Evolutionary conservation across 2,113 vertebrate species (phyloP).

Genomic region (Datnioides undecimradiatus): DNA sequence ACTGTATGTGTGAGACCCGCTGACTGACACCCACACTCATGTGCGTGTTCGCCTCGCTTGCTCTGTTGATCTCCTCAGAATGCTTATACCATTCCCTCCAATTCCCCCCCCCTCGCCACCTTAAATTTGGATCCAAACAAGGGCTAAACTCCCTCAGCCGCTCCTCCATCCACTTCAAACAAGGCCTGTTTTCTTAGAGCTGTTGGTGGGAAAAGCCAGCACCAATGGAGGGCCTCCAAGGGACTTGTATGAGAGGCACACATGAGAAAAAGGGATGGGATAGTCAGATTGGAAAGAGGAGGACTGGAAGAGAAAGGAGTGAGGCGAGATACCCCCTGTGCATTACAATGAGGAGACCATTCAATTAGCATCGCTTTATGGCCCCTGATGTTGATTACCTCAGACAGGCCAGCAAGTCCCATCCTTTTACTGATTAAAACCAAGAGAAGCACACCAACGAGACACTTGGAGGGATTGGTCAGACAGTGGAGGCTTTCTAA

Average conservation of each 20-base stretch:
- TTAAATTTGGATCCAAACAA: slow-evolving; percentile 59
- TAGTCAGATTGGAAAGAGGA: slow-evolving; percentile 65
- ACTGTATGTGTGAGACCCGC: not conserved
- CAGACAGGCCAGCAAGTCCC: slow-evolving; percentile 82
- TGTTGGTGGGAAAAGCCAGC: slow-evolving; percentile 77
- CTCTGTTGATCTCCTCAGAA: slow-evolving; percentile 26
- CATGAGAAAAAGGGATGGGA: slow-evolving; percentile 67
- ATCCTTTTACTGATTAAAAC: slow-evolving; percentile 84
- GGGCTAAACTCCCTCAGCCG: slow-evolving; percentile 71
- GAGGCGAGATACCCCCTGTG: slow-evolving; percentile 68
- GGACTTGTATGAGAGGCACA: slow-evolving; percentile 73
- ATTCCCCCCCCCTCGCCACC: slow-evolving; percentile 12
- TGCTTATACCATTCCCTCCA: slow-evolving; percentile 30
- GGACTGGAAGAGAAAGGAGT: slow-evolving; percentile 60
- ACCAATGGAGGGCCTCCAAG: slow-evolving; percentile 71
- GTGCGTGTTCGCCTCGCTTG: slow-evolving; percentile 27
- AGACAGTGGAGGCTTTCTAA: slow-evolving; percentile 68
- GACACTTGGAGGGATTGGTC: slow-evolving; percentile 68
- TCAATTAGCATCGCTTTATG: slow-evolving; percentile 85
- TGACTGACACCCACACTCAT: not conserved
- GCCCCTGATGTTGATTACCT: slow-evolving; percentile 85
- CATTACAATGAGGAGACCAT: slow-evolving; percentile 86
- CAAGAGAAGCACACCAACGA: slow-evolving; percentile 62
- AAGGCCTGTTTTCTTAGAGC: slow-evolving; percentile 82
- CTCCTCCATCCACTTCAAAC: slow-evolving; percentile 76